Base-by-base conservation (phyloP, 2,888 invertebrate species). In the Drosophila neotestacea region DNA sequence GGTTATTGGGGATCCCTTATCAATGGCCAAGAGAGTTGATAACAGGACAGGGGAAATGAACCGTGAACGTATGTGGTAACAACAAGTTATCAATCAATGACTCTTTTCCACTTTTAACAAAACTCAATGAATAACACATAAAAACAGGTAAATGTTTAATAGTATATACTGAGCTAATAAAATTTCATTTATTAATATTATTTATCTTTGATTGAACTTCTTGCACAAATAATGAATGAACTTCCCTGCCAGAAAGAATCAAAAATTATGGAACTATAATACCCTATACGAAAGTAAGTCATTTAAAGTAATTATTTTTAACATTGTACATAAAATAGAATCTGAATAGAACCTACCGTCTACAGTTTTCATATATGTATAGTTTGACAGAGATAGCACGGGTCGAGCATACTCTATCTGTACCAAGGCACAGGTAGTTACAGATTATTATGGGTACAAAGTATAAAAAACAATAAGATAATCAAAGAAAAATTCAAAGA, bases 1-100 rank as follows among this genome's bases (percentile, higher is more conserved):
- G 36, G 41, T 47, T 70, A 22, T 50, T 50, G 22, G 10, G 42
- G 3, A 46, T 27, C 28, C 56, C 67, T 46, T 72, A 77, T 77
- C 73, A 27, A 13, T 22, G n/a, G 5, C 38, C 22, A 44, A 36
- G 10, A 9, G 27, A 51, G 16, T 30, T 16, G 42, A 56, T 60
- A 60, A 30, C 32, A 27, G 60, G 60, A 38, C n/a, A n/a, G 30
- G 10, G 13, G 13, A 16, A 36, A 39, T 50, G 6, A 41, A 56
- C 9, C 16, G 11, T 27, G 32, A 22, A 22, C 22, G 22, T 36
- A 10, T 46, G 32, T 27, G 32, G 10, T 38, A 22, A 28, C 27
- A 27, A 44, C 13, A 48, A 28, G 7, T 34, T 51, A 55, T 56
- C 41, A 65, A 47, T 47, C 50, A 65, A 47, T 47, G 38, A 10